Base-by-base conservation (phyloP, 2,888 invertebrate species). In the Malachius bipustulatus region DNA sequence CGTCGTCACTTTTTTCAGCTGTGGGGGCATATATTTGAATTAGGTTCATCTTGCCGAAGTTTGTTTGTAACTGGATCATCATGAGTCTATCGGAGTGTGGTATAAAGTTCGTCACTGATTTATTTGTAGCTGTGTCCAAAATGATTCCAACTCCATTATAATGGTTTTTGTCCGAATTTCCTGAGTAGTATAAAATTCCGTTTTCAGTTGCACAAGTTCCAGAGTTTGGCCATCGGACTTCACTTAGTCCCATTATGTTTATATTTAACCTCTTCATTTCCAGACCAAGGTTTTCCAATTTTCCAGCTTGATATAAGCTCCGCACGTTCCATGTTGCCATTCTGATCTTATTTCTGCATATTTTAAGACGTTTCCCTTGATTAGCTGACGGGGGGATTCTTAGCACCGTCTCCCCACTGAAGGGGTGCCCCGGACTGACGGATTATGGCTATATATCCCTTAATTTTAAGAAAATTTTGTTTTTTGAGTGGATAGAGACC, bases 321-420 rank as follows among this genome's bases (percentile, higher is more conserved):
- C 28, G 33, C 12, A 8, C 26, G 13, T 33, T 33, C 33, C 33
- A 33, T n/a, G n/a, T n/a, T n/a, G n/a, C n/a, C 19, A 33, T 33
- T 8, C 26, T 4, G 16, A 26, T 12, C 11, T 11, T 16, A 11
- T 12, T 27, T 13, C 6, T 4, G 9, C 12, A 16, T 33, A 33
- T 16, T 29, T 28, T 6, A 9, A n/a, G n/a, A n/a, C n/a, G n/a
- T n/a, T n/a, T n/a, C n/a, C 12, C n/a, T n/a, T n/a, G n/a, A n/a
- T n/a, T n/a, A n/a, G n/a, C 6, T 10, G 9, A 35, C n/a, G 32
- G 38, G 37, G 40, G 37, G 38, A 30, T 39, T 40, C 32, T 40
- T 40, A 30, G 35, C 38, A 40, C 35, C 38, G 35, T 40, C 33
- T 40, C 33, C 37, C 27, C 37, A 37, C 34, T 34, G n/a, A 34